Evolutionary conservation across 2,113 vertebrate genomes (phyloP).

Genomic region (Actenoides lindsayi): DNA sequence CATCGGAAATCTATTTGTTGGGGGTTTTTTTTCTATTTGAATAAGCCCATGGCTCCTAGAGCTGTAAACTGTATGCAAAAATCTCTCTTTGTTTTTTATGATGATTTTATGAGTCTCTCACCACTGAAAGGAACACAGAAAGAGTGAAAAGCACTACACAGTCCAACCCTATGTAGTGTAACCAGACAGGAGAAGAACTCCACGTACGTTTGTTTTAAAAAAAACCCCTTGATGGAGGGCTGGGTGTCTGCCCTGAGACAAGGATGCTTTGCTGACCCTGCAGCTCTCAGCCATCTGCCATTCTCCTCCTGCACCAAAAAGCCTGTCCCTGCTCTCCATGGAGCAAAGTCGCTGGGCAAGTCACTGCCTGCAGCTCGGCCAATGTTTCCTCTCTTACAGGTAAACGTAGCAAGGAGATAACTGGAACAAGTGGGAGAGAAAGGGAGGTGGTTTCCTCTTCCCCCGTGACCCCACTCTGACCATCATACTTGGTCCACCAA

Average conservation of each 20-base stretch:
- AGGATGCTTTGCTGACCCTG: not conserved
- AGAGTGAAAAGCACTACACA: not conserved
- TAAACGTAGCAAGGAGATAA: not conserved
- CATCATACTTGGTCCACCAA: too few species aligned
- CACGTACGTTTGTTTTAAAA: not conserved
- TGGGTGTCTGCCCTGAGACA: not conserved
- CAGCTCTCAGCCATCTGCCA: not conserved
- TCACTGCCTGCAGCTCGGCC: not conserved
- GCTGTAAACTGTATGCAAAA: not conserved
- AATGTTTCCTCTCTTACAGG: accelerated
- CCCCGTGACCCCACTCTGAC: too few species aligned
- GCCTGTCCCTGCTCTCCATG: not conserved
- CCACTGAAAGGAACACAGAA: not conserved
- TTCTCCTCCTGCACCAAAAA: not conserved
- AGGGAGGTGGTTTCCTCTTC: not conserved
- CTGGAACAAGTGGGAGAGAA: not conserved
- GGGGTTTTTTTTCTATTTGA: not conserved
- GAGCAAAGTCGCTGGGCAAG: not conserved
- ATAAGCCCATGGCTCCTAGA: not conserved
- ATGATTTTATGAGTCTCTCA: not conserved
- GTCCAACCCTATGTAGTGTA: not conserved
- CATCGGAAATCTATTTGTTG: not conserved
- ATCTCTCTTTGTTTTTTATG: not conserved
- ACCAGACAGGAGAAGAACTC: not conserved
- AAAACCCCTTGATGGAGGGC: not conserved